phyloP scores from a whole-genome alignment of 2,888 invertebrate species.

The Venusia cambrica region DNA sequence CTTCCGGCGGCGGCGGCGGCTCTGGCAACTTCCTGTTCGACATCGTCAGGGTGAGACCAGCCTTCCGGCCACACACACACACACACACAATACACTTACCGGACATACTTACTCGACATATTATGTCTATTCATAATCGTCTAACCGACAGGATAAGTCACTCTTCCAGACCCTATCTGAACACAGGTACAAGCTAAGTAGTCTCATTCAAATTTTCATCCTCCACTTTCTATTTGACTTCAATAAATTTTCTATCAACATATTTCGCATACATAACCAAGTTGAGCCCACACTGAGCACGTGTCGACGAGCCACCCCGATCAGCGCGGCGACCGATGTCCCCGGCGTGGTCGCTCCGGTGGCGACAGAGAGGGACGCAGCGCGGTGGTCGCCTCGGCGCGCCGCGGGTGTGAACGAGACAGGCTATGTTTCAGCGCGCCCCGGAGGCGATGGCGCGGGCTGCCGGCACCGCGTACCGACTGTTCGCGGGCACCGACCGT shows the following conservation, averaged over 20 bases:
- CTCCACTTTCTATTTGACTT: too few relatives aligned
- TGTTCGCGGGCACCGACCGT: slow-evolving; percentile 88
- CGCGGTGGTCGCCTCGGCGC: background rate
- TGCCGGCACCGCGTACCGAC: slow-evolving; percentile 88
- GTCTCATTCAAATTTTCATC: too few relatives aligned
- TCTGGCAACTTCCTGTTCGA: slow-evolving; percentile 95
- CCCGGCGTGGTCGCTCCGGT: too few relatives aligned
- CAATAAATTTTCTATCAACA: too few relatives aligned
- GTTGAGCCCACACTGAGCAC: too few relatives aligned
- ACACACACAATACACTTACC: slow-evolving; percentile 1
- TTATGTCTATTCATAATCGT: slow-evolving; percentile 1
- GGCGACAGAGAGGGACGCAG: background rate
- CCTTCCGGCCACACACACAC: background rate
- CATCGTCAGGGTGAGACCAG: slow-evolving; percentile 89
- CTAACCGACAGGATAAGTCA: too few relatives aligned
- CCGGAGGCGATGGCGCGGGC: slow-evolving; percentile 90
- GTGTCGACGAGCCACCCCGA: too few relatives aligned
- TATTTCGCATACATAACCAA: too few relatives aligned
- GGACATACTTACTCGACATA: background rate
- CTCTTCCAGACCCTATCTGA: too few relatives aligned
- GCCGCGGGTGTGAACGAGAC: slow-evolving; percentile 38
- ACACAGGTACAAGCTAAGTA: too few relatives aligned
- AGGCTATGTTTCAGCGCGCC: slow-evolving; percentile 82
- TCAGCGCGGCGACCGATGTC: too few relatives aligned
- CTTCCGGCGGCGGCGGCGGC: slow-evolving; percentile 85